Conservation (phyloP, 2,888 invertebrate genomes). For the Toxonevra muliebris region DNA sequence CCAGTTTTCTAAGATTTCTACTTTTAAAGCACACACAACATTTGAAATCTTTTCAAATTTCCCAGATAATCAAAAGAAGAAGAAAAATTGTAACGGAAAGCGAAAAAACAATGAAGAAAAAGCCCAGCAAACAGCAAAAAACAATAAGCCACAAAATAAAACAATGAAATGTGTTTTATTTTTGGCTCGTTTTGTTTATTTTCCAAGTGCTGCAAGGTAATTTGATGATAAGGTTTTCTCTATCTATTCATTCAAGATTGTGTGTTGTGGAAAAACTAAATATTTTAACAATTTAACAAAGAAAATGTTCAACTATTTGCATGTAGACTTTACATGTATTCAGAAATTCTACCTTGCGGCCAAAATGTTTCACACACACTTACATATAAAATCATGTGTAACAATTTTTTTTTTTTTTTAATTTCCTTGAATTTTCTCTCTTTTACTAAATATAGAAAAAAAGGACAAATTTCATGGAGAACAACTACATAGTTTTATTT, state of each 20-base stretch:
- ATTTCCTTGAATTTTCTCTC: conserved; percentile 4
- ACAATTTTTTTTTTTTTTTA: background rate
- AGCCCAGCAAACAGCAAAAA: background rate
- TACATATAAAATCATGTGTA: too few species aligned
- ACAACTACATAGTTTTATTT: too few species aligned
- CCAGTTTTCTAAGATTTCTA: background rate
- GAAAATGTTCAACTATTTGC: too few species aligned
- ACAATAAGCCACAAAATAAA: background rate
- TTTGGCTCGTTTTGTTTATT: too few species aligned
- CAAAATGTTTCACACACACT: too few species aligned
- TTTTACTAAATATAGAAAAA: too few species aligned
- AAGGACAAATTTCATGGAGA: too few species aligned
- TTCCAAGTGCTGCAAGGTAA: background rate
- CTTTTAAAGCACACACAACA: background rate
- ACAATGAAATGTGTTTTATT: background rate
- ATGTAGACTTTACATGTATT: too few species aligned
- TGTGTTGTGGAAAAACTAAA: too few species aligned
- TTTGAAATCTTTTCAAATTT: background rate
- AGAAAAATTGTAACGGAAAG: conserved; percentile 11
- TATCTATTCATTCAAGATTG: too few species aligned
- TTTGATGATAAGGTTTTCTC: background rate
- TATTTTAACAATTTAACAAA: too few species aligned
- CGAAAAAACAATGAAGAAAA: background rate
- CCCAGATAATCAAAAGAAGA: background rate
- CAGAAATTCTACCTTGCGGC: too few species aligned